Percentiles rank a stretch among this genome's conserved stretches.
Conservation (phyloP, 2,797 vertebrate genomes). For the Gorsachius magnificus region DNA sequence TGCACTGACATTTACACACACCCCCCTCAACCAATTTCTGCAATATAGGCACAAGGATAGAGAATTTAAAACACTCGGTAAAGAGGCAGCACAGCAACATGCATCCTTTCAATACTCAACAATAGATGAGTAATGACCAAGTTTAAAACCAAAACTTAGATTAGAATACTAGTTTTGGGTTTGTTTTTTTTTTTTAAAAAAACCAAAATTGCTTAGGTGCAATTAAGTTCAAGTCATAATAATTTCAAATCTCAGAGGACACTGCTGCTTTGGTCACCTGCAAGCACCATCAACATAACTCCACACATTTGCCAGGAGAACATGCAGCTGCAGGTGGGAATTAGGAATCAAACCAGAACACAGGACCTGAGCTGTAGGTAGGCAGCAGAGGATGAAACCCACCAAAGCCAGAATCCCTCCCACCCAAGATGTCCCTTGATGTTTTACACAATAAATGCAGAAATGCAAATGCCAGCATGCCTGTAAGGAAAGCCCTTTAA, state of each 20-base stretch:
- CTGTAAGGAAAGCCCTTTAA: neutral
- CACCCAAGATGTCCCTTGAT: neutral
- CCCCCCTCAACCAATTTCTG: neutral
- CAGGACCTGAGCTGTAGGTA: neutral
- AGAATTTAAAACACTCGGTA: neutral
- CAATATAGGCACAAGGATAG: neutral
- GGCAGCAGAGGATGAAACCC: neutral
- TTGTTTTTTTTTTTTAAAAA: neutral
- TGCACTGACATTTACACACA: neutral
- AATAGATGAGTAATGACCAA: neutral
- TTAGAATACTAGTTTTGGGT: neutral
- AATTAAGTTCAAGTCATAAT: neutral
- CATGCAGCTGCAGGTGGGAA: neutral
- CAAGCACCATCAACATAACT: neutral
- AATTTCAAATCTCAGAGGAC: neutral
- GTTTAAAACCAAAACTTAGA: neutral
- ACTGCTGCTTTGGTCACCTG: neutral
- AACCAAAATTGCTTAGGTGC: neutral
- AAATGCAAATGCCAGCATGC: neutral
- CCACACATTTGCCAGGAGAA: neutral
- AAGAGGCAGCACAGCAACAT: neutral
- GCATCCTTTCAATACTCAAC: neutral
- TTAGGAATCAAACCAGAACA: neutral
- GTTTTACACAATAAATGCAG: neutral
- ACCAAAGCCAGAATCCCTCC: accelerated